Conservation (phyloP, 2,113 vertebrate genomes). For the cat (Felis catus) region F.catus_Fca126_mat1.0 CM031412.1:54271501-54272000, state of each 20-base stretch:
- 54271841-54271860: background rate
- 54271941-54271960: background rate
- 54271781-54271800: background rate
- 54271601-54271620: background rate
- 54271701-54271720: background rate
- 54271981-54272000: background rate
- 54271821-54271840: background rate
- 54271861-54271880: background rate
- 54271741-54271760: background rate
- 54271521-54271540: background rate
- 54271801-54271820: background rate
- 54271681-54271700: conserved; percentile 1
- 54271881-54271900: background rate
- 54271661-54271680: conserved; percentile 22
- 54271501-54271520: background rate
- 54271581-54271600: background rate
- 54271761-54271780: background rate
- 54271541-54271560: background rate
- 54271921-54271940: background rate
- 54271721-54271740: background rate
- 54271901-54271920: background rate
- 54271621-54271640: background rate
- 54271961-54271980: conserved; percentile 27
- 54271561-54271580: background rate
- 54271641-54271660: background rate